These are phyloP conservation scores for Drosophila neoperkinsi DNA, from an alignment of 2,888 invertebrate species.

Conservation along the genomic window DNA sequence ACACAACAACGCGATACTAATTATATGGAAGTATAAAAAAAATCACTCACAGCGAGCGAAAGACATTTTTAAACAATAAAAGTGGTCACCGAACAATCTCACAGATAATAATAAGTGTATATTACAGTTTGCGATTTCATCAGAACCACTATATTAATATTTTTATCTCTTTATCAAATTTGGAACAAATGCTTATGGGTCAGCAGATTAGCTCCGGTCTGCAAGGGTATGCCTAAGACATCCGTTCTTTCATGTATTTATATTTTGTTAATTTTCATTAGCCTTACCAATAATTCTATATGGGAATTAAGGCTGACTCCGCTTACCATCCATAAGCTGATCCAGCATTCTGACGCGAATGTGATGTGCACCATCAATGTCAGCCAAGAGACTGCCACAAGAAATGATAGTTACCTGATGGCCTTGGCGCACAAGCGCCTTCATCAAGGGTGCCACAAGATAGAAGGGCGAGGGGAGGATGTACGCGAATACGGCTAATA, in stretches of 20 bases:
- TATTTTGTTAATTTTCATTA: not conserved
- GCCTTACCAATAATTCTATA: no score
- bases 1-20: not conserved
- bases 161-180: not conserved
- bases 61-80: not conserved
- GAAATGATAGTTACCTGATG: constrained; percentile 66
- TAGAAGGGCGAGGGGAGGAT: constrained; percentile 63
- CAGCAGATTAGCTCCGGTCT: not conserved
- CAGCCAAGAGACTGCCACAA: constrained; percentile 12
- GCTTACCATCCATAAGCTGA: constrained; percentile 33
- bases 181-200: not conserved
- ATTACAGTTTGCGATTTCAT: not conserved
- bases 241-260: not conserved
- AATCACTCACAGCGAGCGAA: not conserved
- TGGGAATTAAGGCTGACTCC: not conserved
- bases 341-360: constrained; percentile 48
- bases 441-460: constrained; percentile 58
- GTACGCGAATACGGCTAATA: constrained; percentile 69
- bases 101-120: not conserved
- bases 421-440: constrained; percentile 38
- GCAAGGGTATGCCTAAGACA: not conserved
- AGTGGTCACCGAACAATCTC: not conserved
- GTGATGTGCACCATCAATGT: constrained; percentile 54
- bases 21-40: not conserved
- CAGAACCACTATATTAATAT: not conserved